phyloP scores from a whole-genome alignment of 2,888 invertebrate species.

The Choristoneura rosaceana region DNA sequence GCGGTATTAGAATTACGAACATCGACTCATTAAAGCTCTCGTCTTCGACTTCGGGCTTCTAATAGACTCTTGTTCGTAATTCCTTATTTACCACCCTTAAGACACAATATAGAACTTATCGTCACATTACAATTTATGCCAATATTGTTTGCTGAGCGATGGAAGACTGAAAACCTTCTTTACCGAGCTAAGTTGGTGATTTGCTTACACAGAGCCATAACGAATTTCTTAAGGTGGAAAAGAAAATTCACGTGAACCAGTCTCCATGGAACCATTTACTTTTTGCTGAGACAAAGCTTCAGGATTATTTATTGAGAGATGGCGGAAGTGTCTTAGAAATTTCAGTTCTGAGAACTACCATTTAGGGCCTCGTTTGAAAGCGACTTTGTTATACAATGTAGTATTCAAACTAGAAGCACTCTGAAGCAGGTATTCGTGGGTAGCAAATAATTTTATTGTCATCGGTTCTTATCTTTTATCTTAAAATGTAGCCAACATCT shows the following conservation, averaged over 20 bases:
- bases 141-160: not conserved
- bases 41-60: too few species aligned
- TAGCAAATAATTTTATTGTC: not conserved
- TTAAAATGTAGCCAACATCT: not conserved
- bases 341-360: constrained; percentile 7
- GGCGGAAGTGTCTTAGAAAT: constrained; percentile 15
- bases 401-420: not conserved
- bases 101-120: too few species aligned
- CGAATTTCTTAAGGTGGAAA: constrained; percentile 17
- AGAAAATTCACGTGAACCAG: constrained; percentile 32
- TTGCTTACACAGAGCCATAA: constrained; percentile 25
- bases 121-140: not conserved
- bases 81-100: too few species aligned
- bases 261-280: constrained; percentile 34
- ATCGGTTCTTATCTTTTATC: not conserved
- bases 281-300: constrained; percentile 30
- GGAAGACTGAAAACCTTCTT: not conserved
- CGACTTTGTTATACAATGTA: not conserved
- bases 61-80: too few species aligned
- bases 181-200: constrained; percentile 22
- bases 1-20: too few species aligned
- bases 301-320: constrained; percentile 32
- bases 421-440: not conserved
- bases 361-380: constrained; percentile 1
- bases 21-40: too few species aligned